Base-by-base conservation (phyloP, 2,888 invertebrate genomes). In the Plagodis pulveraria region DNA sequence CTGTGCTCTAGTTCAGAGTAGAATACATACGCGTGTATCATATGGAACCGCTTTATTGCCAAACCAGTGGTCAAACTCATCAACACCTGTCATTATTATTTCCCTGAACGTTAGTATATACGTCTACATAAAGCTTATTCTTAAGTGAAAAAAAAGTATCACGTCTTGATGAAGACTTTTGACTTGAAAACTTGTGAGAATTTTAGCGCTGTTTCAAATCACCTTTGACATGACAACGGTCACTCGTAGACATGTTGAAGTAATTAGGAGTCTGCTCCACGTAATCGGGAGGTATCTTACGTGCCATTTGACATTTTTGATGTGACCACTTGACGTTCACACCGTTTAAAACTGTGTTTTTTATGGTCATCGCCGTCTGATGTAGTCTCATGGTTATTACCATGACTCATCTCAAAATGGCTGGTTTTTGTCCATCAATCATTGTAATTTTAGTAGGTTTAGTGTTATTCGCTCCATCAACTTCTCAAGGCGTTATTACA, bases 181-280 rank as follows among this genome's bases (percentile, higher is more conserved):
- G 68, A 56, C 50, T 59, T 52, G 53, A 62, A 63, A 55, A 58
- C 64, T 77, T 77, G 77, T 87, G 87, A 83, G 87, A 87, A 84
- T 75, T 68, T 70, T 69, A 71, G 8, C 41, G 36, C 8, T 41
- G n/a, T 22, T 73, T 69, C 22, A 61, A 56, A 61, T 65, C 77
- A 87, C 87, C 87, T 89, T 85, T 89, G 88, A 88, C 89, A 79
- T 74, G 68, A 70, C 69, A 66, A 54, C 64, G 62, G 66, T 50
- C 66, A 71, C 42, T 12, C 80, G 74, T 77, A 71, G 74, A 72
- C 73, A 67, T 67, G 69, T 66, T 57, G 66, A 63, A 71, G 81
- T 89, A 87, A 88, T 89, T 89, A 87, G 84, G 77, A 71, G 69
- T 66, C 69, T 66, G 70, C 66, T 78, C 75, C 78, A 77, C 75